Evolutionary conservation across 2,797 vertebrate species (phyloP), one percentile per base, ranked within the genome.

Genomic region (Cichlasoma orientale): DNA sequence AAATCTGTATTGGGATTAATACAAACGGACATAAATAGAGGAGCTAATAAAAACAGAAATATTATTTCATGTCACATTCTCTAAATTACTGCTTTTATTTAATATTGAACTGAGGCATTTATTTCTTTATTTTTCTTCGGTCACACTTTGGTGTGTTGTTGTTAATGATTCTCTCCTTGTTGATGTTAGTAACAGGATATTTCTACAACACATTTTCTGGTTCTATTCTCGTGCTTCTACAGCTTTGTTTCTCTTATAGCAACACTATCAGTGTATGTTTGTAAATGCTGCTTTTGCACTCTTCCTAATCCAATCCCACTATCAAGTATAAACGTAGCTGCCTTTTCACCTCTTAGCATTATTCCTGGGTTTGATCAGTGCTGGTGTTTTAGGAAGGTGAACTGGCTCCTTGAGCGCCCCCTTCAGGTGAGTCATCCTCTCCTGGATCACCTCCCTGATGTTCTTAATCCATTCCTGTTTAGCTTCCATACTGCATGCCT

Each of bases 401-500:
- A 99, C 95, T 23, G 98, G 98, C 90, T 99, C 98, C 93, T 99
- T 99, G 55, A 99, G 94, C 69, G 98, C 97, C 89, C 98, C 98
- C 94, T 99, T 99, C 92, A 99, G 94, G 91, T 99, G 98, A 88
- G 99, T 98, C 91, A 98, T 98, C 90, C 98, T 96, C 92, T 99
- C 98, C 89, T 99, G 98, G 94, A 99, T 99, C 91, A 99, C 98
- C 93, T 99, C 98, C 61, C 98, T 94, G 87, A 99, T 98, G 89
- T 98, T 97, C 94, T 98, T 99, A 86, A 99, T 99, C 98, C 98
- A 99, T 81, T 99, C 98, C 93, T 99, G 98, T 90, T 99, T 99
- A 29, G 96, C 97, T 89, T 99, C 98, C 83, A 99, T 96, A 77
- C 92, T 98, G 84, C 97, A 97, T 1, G 97, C 98, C 98, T 99